A percentile compares a stretch with the other conserved stretches of the same genome.
Conservation (phyloP, 2,113 vertebrate genomes). For the Alexandromys fortis region DNA sequence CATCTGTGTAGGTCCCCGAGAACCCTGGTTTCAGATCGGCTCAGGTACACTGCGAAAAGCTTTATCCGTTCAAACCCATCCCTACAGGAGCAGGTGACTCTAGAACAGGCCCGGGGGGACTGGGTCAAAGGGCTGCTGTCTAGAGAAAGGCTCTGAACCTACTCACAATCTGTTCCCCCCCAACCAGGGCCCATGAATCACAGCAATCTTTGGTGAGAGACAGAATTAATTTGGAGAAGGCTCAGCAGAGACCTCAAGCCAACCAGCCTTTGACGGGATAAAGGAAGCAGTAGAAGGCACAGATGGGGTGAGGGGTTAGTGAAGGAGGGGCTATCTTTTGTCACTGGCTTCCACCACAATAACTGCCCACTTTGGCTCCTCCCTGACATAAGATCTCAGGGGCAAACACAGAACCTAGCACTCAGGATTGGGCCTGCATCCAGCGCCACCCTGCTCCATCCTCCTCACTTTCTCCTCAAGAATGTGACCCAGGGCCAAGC, state of each 20-base stretch:
- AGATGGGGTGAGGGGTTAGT: not conserved
- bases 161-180: not conserved
- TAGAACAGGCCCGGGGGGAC: not conserved
- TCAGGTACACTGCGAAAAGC: not conserved
- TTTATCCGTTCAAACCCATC: not conserved
- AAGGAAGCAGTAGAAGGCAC: not conserved
- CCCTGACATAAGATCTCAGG: slow-evolving; percentile 29
- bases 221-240: not conserved
- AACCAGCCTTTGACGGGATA: not conserved
- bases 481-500: not conserved
- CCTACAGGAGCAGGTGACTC: not conserved
- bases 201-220: slow-evolving; percentile 29
- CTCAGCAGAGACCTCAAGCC: not conserved
- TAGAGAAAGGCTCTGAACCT: not conserved
- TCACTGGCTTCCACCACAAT: not conserved
- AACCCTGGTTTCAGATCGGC: not conserved
- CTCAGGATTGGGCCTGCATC: not conserved
- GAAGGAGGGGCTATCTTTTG: not conserved
- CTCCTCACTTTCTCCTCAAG: not conserved
- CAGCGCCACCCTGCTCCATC: not conserved
- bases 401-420: not conserved
- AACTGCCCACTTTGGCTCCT: not conserved
- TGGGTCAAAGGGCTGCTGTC: not conserved
- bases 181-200: not conserved
- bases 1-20: not conserved